phyloP scores from a whole-genome alignment of 2,888 invertebrate genomes.

The Hedya salicella region DNA sequence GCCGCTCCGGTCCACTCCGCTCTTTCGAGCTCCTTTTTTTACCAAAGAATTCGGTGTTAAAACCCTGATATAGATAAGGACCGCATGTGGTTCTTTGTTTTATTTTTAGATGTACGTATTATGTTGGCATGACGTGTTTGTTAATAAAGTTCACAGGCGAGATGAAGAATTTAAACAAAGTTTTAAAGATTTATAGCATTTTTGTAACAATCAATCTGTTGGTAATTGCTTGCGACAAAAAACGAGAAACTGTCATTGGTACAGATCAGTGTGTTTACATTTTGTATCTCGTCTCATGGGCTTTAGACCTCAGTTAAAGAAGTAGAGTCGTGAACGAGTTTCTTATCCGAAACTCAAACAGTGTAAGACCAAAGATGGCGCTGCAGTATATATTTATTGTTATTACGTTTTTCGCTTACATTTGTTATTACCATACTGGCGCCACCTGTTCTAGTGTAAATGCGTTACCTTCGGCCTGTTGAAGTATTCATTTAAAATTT shows the following conservation, averaged over 20 bases:
- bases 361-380: background rate
- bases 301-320: too few species aligned
- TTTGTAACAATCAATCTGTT: too few species aligned
- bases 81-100: conserved; percentile 9
- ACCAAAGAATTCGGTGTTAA: conserved; percentile 26
- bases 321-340: too few species aligned
- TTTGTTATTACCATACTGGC: background rate
- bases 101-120: conserved; percentile 23
- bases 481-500: conserved; percentile 34
- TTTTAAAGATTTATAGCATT: too few species aligned
- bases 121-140: conserved; percentile 29
- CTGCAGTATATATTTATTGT: background rate
- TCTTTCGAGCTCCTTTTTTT: conserved; percentile 26
- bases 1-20: conserved; percentile 20
- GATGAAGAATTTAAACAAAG: too few species aligned
- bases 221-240: too few species aligned
- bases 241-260: too few species aligned
- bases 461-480: conserved; percentile 14
- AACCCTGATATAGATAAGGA: background rate
- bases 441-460: conserved; percentile 7
- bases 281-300: too few species aligned
- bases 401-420: too few species aligned
- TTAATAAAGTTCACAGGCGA: background rate
- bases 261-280: too few species aligned
- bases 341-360: too few species aligned